A percentile compares a stretch with the other conserved stretches of the same genome.
phyloP scores from a whole-genome alignment of 2,888 invertebrate species.

The Zaprionus obscuricornis region DNA sequence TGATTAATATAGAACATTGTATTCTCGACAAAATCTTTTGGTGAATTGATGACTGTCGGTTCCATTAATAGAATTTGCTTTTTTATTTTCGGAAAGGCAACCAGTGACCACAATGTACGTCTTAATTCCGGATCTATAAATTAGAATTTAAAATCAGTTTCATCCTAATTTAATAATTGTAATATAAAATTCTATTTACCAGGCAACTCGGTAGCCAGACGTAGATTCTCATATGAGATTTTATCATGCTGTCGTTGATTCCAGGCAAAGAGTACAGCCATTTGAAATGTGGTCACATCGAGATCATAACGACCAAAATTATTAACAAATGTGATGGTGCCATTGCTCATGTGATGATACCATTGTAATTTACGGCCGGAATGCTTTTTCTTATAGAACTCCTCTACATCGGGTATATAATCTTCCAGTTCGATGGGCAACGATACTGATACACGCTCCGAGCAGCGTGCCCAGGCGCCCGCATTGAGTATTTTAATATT shows the following conservation, averaged over 20 bases:
- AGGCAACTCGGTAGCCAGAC: constrained; percentile 97
- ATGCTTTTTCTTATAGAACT: constrained; percentile 98
- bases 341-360: constrained; percentile 99
- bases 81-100: constrained; percentile 97
- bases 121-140: constrained; percentile 92
- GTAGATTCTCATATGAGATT: constrained; percentile 97
- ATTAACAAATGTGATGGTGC: constrained; percentile 97
- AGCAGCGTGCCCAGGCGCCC: constrained; percentile 98
- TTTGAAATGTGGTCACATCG: constrained; percentile 99
- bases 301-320: constrained; percentile 96
- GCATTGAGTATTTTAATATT: constrained; percentile 99
- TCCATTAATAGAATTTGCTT: constrained; percentile 93
- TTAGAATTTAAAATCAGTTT: neutral
- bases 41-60: constrained; percentile 89
- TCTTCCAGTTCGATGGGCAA: constrained; percentile 99
- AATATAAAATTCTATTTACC: constrained; percentile 79
- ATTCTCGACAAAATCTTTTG: constrained; percentile 97
- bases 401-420: constrained; percentile 99
- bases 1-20: constrained; percentile 98
- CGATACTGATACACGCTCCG: constrained; percentile 97
- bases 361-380: constrained; percentile 98
- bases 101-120: constrained; percentile 97
- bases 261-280: constrained; percentile 99
- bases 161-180: neutral
- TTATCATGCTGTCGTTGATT: constrained; percentile 97